Conservation (phyloP, 2,888 invertebrate genomes). For the Dynastes grantii region DNA sequence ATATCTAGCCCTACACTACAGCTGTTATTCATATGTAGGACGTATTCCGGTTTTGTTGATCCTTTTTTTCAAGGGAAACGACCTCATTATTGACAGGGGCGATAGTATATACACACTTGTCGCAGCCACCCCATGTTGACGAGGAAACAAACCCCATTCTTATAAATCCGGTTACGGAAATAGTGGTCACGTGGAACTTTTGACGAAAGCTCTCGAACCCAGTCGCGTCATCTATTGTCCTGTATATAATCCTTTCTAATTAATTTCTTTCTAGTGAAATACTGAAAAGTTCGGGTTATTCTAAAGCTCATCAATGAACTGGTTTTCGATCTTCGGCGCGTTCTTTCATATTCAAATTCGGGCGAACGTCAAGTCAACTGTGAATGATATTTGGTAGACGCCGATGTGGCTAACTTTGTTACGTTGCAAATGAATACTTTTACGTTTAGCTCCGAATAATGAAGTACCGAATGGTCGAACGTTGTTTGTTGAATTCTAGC, state of each 20-base stretch:
- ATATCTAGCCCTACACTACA: conserved; percentile 1
- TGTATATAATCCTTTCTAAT: conserved; percentile 38
- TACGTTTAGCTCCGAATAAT: conserved; percentile 32
- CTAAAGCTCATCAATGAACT: conserved; percentile 30
- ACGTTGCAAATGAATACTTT: conserved; percentile 18
- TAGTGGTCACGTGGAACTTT: conserved; percentile 38
- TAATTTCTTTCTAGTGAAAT: conserved; percentile 39
- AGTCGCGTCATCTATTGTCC: conserved; percentile 33
- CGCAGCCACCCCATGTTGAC: conserved; percentile 30
- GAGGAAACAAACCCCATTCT: conserved; percentile 43
- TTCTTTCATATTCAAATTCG: conserved; percentile 41
- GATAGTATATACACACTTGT: conserved; percentile 34
- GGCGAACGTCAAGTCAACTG: conserved; percentile 35
- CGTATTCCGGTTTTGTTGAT: conserved; percentile 37
- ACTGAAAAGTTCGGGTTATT: conserved; percentile 7
- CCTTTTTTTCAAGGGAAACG: conserved; percentile 44
- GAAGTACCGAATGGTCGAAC: conserved; percentile 13
- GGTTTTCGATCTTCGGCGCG: conserved; percentile 14
- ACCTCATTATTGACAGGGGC: conserved; percentile 38
- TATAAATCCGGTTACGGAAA: conserved; percentile 40
- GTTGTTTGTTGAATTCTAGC: conserved; percentile 26
- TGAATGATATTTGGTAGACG: conserved; percentile 40
- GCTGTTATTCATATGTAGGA: conserved; percentile 29
- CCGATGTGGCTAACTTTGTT: conserved; percentile 25
- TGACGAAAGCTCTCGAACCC: conserved; percentile 30